Evolutionary conservation across 2,113 vertebrate genomes (phyloP), one percentile per base, ranked within the genome.

Genomic region (Ictalurus punctatus): DNA sequence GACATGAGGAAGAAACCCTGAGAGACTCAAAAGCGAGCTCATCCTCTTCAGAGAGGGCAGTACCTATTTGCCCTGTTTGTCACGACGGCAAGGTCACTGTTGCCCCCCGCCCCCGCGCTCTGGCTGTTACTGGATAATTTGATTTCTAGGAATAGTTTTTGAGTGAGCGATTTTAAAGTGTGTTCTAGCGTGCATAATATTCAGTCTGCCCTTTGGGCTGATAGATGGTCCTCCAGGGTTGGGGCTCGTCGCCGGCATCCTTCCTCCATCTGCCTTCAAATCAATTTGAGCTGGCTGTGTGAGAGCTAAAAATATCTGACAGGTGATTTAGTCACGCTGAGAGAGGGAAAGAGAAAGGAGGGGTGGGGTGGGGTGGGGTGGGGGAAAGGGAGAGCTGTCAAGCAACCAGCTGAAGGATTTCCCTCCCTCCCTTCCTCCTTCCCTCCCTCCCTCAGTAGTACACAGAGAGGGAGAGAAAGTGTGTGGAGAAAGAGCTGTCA

Each of bases 311-410:
- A 93, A 95, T 96, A 96, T 95, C 95, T 95, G 94, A 95, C 95
- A 96, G 95, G 95, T 96, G 96, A 97, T 95, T 95, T 96, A 96
- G 95, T 96, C 96, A 96, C 92, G 86, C 69, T 40, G 83, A 67
- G 79, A 85, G 78, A 58, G 81, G 59, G 16, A 25, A 82, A 37
- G 16, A 21, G 40, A 21, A 67, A 58, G 19, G 67, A 44, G 74
- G 30, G 69, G 59, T 7, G 16, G 37, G 44, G 21, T 7, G 16
- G 37, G 44, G 21, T 6, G 58, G 5, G 27, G 79, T 1, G 78
- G 58, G 6, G 74, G 37, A 65, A 65, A 30, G 88, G 65, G 59
- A 78, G 76, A 87, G 90, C 89, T 90, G 90, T 87, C 89, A 91
- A 54, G 67, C 88, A 30, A 85, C 80, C 84, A 84, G 86, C 84